Base-by-base conservation (phyloP, 2,888 invertebrate genomes). In the Seira sanloemensis region DNA sequence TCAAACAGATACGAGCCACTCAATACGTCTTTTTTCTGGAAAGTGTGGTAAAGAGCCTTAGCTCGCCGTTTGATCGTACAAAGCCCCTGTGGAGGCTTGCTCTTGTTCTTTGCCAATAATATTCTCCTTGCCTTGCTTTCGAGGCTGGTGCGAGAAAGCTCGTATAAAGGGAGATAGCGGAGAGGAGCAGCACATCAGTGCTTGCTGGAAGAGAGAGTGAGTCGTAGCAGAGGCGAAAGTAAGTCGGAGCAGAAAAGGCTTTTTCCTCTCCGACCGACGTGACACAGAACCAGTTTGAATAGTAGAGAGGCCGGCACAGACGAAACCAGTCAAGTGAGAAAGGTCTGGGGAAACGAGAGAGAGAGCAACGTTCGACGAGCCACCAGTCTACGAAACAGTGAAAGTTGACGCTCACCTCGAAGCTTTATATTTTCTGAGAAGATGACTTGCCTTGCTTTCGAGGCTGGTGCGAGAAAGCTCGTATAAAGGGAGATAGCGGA, bases 361-460 rank as follows among this genome's bases (percentile, higher is more conserved):
- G 74, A 18, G 67, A 50, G 67, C 58, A 73, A 16, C 16, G 67
- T 67, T 12, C 25, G 18, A 9, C 4, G 21, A 58, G 50, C 16
- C 7, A 68, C n/a, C n/a, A 71, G 18, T 24, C 9, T 19, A 19
- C 69, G 26, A 75, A 66, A 66, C 75, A 76, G 71, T 72, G 67
- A 78, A 78, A 79, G 75, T 78, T 78, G 76, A 50, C 74, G 65
- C 83, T 75, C 54, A 58, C 54, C 62, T 66, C 25, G 50, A 68
- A 75, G 84, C 86, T 83, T 86, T 86, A 85, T 85, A 86, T 82
- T 77, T 65, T 73, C 46, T 66, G 85, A 79, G 82, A 82, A 79
- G 76, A 83, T 79, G 85, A 85, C 58, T 58, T 58, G 9, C n/a
- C n/a, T 58, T 58, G 2, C 62, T 62, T 62, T 12, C n/a, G 23